These are phyloP conservation scores for Strix uralensis DNA, from an alignment of 2,113 vertebrate species.

Conservation along the genomic window DNA sequence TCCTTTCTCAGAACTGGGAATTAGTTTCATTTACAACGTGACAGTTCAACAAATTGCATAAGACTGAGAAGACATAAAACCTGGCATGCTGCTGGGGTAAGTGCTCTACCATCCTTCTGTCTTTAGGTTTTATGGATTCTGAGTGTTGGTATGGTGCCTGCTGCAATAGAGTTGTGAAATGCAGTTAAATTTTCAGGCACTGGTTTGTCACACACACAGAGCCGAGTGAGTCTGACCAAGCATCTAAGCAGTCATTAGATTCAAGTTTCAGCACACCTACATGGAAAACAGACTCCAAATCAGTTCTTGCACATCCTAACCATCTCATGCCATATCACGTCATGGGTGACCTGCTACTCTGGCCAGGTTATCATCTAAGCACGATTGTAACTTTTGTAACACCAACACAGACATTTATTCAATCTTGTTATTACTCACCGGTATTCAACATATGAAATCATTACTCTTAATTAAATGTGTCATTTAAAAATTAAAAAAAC, in stretches of 20 bases:
- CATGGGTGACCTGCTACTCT: not conserved
- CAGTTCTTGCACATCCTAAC: not conserved
- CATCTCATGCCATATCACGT: not conserved
- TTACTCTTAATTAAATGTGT: not conserved
- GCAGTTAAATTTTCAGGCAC: not conserved
- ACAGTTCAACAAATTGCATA: not conserved
- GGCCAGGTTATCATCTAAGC: not conserved
- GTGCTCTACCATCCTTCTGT: not conserved
- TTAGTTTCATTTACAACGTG: not conserved
- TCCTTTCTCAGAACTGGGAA: not conserved
- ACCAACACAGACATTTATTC: not conserved
- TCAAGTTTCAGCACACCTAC: not conserved
- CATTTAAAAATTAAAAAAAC: not conserved
- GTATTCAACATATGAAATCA: not conserved
- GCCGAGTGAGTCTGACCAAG: not conserved
- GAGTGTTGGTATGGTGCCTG: not conserved
- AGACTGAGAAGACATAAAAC: not conserved
- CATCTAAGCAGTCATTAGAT: not conserved
- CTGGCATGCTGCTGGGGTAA: not conserved
- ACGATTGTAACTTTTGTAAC: not conserved
- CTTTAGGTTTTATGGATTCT: not conserved
- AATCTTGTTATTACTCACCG: not conserved
- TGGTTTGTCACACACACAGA: not conserved
- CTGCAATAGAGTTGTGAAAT: not conserved
- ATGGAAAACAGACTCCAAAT: not conserved